Conservation (phyloP, 2,113 vertebrate species). For the Corydoras sp. region DNA sequence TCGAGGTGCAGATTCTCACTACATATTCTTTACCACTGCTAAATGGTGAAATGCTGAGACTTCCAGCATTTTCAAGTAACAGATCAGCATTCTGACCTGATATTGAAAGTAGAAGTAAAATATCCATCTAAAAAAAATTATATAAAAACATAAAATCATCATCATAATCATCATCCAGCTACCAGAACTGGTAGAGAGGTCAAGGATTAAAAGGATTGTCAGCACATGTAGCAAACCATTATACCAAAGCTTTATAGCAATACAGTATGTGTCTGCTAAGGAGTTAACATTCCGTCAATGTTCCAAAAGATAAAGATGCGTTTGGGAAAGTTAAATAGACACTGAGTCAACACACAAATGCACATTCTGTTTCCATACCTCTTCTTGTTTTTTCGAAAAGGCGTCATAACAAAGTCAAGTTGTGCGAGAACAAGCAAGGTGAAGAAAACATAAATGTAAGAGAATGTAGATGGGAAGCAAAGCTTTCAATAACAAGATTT, state of each 20-base stretch:
- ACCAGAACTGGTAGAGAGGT: too few species aligned
- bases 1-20: too few species aligned
- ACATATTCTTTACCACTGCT: too few species aligned
- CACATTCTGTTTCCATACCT: neutral
- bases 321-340: slow-evolving; percentile 11
- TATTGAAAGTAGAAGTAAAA: too few species aligned
- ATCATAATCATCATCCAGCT: too few species aligned
- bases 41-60: too few species aligned
- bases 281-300: slow-evolving; percentile 15
- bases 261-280: neutral
- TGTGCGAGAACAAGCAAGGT: slow-evolving; percentile 12
- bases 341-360: slow-evolving; percentile 1
- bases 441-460: neutral
- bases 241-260: neutral
- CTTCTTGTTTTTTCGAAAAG: neutral
- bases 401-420: slow-evolving; percentile 2
- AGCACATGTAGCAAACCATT: neutral
- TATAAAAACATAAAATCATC: too few species aligned
- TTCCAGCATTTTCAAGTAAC: too few species aligned
- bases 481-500: too few species aligned
- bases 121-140: too few species aligned
- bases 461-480: slow-evolving; percentile 16
- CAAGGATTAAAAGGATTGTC: too few species aligned
- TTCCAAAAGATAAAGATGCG: slow-evolving; percentile 19
- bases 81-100: too few species aligned